phyloP scores from a whole-genome alignment of 2,113 vertebrate genomes.

The Cryptomyrus ogoouensis region DNA sequence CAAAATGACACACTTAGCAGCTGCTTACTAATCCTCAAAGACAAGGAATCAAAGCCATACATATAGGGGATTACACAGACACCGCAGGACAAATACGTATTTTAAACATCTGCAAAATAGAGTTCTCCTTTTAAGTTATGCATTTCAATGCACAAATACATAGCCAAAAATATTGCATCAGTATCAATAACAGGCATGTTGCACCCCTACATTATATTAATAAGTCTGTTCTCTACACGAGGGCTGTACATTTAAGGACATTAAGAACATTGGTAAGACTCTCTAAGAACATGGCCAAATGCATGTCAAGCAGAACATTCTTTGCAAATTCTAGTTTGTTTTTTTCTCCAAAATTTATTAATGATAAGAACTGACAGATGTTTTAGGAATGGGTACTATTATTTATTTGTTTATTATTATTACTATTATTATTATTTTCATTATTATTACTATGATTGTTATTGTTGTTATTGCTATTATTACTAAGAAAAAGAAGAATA shows the following conservation, averaged over 20 bases:
- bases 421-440: background rate
- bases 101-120: background rate
- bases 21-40: background rate
- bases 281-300: no score
- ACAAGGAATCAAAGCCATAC: background rate
- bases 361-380: slow-evolving; percentile 35
- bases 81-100: background rate
- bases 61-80: background rate
- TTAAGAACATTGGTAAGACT: background rate
- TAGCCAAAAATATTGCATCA: background rate
- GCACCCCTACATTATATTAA: background rate
- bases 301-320: background rate
- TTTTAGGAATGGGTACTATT: background rate
- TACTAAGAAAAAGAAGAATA: background rate
- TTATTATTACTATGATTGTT: background rate
- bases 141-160: background rate
- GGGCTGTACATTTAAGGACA: background rate
- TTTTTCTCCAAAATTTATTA: background rate
- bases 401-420: background rate
- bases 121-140: background rate
- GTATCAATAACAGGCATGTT: background rate
- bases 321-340: background rate
- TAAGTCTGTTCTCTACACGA: background rate
- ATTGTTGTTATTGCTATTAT: background rate
- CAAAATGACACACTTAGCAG: background rate